A percentile compares a stretch with the other conserved stretches of the same genome.
Conservation (phyloP, 2,113 vertebrate genomes). For the Typhlomys cinereus region DNA sequence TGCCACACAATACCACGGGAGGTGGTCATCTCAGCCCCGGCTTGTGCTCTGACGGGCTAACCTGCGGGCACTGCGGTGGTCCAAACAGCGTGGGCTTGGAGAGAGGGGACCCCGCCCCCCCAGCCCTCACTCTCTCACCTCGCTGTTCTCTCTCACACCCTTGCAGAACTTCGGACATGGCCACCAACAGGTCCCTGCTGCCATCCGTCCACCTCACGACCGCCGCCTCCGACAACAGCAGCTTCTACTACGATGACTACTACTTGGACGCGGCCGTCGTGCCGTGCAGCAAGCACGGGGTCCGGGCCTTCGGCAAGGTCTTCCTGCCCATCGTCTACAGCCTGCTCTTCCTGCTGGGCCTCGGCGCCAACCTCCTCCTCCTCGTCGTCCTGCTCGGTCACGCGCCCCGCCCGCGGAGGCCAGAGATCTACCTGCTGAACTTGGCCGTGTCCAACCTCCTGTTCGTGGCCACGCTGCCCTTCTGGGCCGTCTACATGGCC, state of each 20-base stretch:
- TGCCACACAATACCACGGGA: no score
- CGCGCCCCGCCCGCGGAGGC: slow-evolving; percentile 70
- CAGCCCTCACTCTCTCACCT: neutral
- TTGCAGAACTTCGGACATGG: slow-evolving; percentile 20
- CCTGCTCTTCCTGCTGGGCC: slow-evolving; percentile 78
- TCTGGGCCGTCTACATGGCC: slow-evolving; percentile 82
- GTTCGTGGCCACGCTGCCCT: slow-evolving; percentile 85
- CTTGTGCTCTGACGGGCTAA: neutral
- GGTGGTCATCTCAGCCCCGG: no score
- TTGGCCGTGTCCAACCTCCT: slow-evolving; percentile 85
- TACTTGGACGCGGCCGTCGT: slow-evolving; percentile 69
- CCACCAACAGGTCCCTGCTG: neutral
- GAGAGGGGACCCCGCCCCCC: no score
- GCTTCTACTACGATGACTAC: slow-evolving; percentile 27
- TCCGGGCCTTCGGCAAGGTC: slow-evolving; percentile 77
- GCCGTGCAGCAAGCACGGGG: slow-evolving; percentile 83
- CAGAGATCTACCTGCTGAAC: slow-evolving; percentile 82
- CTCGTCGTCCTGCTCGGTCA: slow-evolving; percentile 73
- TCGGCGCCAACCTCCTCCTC: slow-evolving; percentile 80
- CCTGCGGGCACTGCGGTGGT: no score
- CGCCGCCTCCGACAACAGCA: neutral
- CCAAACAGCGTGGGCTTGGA: no score
- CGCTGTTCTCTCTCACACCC: neutral
- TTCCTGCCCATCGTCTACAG: slow-evolving; percentile 85
- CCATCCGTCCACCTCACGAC: neutral